Evolutionary conservation across 2,797 vertebrate genomes (phyloP).

Genomic region (Tangara arthus): DNA sequence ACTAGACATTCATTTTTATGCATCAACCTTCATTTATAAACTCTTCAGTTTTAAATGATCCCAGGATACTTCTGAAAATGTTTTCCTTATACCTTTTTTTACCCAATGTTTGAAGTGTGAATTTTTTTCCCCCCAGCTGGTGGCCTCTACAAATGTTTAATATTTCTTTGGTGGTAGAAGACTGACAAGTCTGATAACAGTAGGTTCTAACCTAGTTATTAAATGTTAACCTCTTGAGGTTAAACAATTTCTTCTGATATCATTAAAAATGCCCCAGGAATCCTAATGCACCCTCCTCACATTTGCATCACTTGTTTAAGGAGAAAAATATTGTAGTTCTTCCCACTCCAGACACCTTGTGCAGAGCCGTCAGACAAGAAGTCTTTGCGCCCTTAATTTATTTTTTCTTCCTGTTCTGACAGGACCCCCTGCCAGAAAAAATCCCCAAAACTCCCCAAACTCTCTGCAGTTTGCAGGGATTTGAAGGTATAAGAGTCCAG

Average conservation of each 20-base stretch:
- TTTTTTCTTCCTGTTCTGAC: conserved; percentile 16
- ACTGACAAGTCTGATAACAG: conserved; percentile 1
- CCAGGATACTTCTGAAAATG: background rate
- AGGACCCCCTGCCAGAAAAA: background rate
- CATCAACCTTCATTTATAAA: background rate
- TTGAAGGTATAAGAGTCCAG: rapidly evolving
- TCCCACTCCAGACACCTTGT: background rate
- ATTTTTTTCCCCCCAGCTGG: background rate
- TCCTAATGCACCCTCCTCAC: background rate
- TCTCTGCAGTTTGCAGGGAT: background rate
- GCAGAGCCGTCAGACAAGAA: conserved; percentile 14
- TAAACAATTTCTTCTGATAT: conserved; percentile 18
- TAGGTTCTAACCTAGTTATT: conserved; percentile 32
- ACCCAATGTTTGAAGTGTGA: background rate
- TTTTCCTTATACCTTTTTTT: background rate
- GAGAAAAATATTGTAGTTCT: background rate
- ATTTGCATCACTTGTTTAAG: conserved; percentile 14
- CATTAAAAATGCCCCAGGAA: conserved; percentile 29
- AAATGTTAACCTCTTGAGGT: conserved; percentile 16
- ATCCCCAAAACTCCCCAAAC: background rate
- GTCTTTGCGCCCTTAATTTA: background rate
- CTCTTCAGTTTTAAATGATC: background rate
- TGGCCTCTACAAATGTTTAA: background rate
- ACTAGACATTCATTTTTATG: background rate
- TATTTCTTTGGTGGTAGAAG: background rate